Conservation (phyloP, 2,888 invertebrate genomes). For the Drosophila glabriapex region DNA sequence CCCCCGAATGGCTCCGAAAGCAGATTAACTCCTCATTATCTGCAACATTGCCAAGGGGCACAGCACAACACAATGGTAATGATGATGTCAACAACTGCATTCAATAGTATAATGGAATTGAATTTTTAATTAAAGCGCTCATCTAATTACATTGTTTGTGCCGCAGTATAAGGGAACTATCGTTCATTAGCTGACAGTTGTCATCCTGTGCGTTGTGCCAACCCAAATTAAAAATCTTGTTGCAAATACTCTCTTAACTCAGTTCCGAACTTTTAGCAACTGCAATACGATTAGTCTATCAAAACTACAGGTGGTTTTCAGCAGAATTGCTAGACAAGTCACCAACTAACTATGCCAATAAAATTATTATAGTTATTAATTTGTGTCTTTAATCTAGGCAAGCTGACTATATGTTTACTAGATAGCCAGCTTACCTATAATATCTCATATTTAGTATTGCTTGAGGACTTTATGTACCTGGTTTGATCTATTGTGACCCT, state of each 20-base stretch:
- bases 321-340: not conserved
- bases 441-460: not conserved
- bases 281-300: not conserved
- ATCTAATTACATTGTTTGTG: not conserved
- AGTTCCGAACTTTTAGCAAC: not conserved
- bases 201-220: not conserved
- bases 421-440: not conserved
- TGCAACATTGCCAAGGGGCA: not conserved
- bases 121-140: not conserved
- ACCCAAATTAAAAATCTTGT: not conserved
- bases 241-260: not conserved
- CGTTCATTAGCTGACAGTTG: not conserved
- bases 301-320: not conserved
- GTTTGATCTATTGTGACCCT: not conserved
- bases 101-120: not conserved
- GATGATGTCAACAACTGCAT: not conserved
- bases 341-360: not conserved
- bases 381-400: not conserved
- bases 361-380: not conserved
- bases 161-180: not conserved
- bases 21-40: slow-evolving; percentile 23
- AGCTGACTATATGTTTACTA: not conserved
- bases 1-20: slow-evolving; percentile 17
- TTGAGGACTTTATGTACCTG: not conserved
- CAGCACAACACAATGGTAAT: slow-evolving; percentile 10